A percentile compares a stretch with the other conserved stretches of the same genome.
phyloP scores from a whole-genome alignment of 2,797 vertebrate species.

The Notamacropus eugenii region DNA sequence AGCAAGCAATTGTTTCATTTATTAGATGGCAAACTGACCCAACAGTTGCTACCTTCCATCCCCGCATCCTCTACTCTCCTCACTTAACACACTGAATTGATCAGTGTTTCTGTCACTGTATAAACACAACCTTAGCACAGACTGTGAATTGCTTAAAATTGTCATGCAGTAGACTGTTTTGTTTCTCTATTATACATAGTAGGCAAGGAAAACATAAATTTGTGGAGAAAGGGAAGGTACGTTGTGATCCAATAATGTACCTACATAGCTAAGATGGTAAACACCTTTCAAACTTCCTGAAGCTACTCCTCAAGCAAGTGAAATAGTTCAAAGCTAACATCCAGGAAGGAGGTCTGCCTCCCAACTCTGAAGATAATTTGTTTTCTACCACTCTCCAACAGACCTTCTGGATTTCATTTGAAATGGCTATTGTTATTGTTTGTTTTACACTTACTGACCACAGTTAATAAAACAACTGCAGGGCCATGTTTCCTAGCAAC shows the following conservation, averaged over 20 bases:
- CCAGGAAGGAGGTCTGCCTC: slow-evolving; percentile 1
- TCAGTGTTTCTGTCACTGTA: not conserved
- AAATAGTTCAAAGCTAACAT: slow-evolving; percentile 57
- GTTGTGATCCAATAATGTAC: slow-evolving; percentile 41
- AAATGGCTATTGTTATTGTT: slow-evolving; percentile 68
- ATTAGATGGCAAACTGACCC: not conserved
- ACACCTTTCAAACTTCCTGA: slow-evolving; percentile 52
- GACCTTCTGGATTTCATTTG: slow-evolving; percentile 61
- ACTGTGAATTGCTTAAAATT: slow-evolving; percentile 46
- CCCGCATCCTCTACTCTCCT: not conserved
- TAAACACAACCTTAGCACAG: slow-evolving; percentile 16
- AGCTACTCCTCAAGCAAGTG: slow-evolving; percentile 39
- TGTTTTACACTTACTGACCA: slow-evolving; percentile 68
- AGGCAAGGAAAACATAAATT: slow-evolving; percentile 57
- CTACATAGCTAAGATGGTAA: not conserved
- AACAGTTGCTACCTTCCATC: not conserved
- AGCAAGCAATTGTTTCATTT: slow-evolving; percentile 28
- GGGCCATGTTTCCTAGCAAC: slow-evolving; percentile 65
- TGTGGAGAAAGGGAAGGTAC: not conserved
- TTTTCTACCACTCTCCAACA: slow-evolving; percentile 61
- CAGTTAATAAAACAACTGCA: slow-evolving; percentile 68
- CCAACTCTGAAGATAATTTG: not conserved
- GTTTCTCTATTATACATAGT: slow-evolving; percentile 55
- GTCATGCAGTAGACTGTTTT: slow-evolving; percentile 7
- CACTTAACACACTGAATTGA: slow-evolving; percentile 3